Conservation (phyloP, 2,888 invertebrate genomes). For the Adelognathus sp. region DNA sequence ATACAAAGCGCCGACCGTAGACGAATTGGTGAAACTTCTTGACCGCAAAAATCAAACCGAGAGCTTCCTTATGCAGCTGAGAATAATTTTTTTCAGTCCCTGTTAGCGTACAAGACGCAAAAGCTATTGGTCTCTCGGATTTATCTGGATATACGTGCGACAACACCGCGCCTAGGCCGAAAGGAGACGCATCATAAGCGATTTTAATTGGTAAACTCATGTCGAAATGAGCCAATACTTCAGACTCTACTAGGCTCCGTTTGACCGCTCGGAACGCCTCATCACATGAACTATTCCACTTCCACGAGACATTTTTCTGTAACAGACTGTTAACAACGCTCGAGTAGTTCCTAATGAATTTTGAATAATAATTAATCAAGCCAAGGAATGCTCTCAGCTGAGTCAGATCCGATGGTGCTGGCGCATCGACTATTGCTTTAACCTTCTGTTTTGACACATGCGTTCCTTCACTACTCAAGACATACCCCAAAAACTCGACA, state of each 20-base stretch:
- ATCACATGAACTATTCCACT: conserved; percentile 7
- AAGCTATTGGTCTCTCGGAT: conserved; percentile 56
- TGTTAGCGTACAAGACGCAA: conserved; percentile 53
- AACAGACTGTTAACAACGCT: conserved; percentile 31
- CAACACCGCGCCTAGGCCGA: conserved; percentile 71
- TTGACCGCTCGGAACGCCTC: conserved; percentile 22
- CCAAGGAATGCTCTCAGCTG: conserved; percentile 41
- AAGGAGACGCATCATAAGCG: conserved; percentile 76
- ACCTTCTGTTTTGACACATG: conserved; percentile 9
- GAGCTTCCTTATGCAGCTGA: conserved; percentile 69
- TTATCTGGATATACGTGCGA: conserved; percentile 57
- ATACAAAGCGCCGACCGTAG: conserved; percentile 28
- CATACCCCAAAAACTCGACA: conserved; percentile 52
- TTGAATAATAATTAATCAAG: conserved; percentile 50
- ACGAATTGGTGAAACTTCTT: conserved; percentile 39
- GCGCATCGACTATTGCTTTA: conserved; percentile 28
- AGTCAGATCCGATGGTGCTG: conserved; percentile 7
- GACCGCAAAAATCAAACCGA: conserved; percentile 70
- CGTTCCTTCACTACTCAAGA: conserved; percentile 28
- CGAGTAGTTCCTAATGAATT: conserved; percentile 39
- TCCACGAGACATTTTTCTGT: conserved; percentile 17
- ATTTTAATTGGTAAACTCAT: conserved; percentile 65
- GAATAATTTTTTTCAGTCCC: conserved; percentile 63
- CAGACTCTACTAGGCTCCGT: background rate
- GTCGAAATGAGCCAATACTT: conserved; percentile 61